Base-by-base conservation (phyloP, 2,797 vertebrate species). In the Florisuga fusca region DNA sequence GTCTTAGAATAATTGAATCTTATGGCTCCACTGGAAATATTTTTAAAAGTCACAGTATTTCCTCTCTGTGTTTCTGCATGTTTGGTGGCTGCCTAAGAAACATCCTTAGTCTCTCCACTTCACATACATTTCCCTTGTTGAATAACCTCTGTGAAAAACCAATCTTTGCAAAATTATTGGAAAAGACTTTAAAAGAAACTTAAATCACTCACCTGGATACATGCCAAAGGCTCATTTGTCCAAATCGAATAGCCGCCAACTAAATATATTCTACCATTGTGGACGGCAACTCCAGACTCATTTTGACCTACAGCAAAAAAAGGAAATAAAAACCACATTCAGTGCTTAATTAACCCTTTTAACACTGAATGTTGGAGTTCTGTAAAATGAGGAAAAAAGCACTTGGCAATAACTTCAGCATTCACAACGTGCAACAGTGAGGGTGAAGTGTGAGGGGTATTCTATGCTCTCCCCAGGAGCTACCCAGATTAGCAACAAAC, bases 231-330 rank as follows among this genome's bases (percentile, higher is more conserved):
- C 98, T 99, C 99, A 84, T 99, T 99, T 97, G 99, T 99, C 99
- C 99, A 99, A 97, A 99, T 99, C 22, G 99, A 99, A 97, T 99
- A 99, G 87, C 99, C 99, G 83, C 99, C 99, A 75, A 99, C 99
- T 97, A 99, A 98, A 96, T 99, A 99, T 98, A 99, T 99, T 97
- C 99, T 98, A 96, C 99, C 98, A 80, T 98, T 98, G 80, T 99
- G 99, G 83, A 99, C 99, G 1, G 99, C 99, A 43, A 99, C 98
- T 91, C 99, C 99, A 43, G 99, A 99, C 97, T 99, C 99, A 76
- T 99, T 99, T 96, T 99, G 99, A 97, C 99, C 99, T 99, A 94
- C 87, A 96, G 91, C 90, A 91, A 97, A 94, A 54, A 87, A 97
- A 9, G 92, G 94, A 96, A 97, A 97, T 74, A 92, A 86, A 96